phyloP scores from a whole-genome alignment of 2,113 vertebrate genomes.

The Lepisosteus osseus region DNA sequence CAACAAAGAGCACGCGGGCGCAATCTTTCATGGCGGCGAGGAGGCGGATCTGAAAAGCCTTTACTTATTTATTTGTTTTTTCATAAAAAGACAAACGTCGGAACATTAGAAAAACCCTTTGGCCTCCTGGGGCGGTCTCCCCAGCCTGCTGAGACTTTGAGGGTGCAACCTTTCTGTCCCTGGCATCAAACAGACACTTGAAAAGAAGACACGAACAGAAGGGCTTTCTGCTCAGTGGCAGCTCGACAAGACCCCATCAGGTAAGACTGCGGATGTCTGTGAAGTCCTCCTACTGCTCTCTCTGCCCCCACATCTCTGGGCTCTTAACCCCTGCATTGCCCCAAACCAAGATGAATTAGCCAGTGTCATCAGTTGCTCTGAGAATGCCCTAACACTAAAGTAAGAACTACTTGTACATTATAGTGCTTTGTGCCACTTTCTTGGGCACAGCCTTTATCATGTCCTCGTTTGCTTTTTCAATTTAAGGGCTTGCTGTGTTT shows the following conservation, averaged over 20 bases:
- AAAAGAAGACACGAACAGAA: constrained; percentile 60
- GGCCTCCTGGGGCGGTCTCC: constrained; percentile 37
- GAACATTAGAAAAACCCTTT: constrained; percentile 51
- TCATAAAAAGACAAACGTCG: constrained; percentile 49
- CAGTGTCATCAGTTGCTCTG: background rate
- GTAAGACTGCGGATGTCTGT: constrained; percentile 58
- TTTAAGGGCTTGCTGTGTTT: too few species aligned
- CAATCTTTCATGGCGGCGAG: constrained; percentile 54
- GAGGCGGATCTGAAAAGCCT: constrained; percentile 57
- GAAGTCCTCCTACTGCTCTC: constrained; percentile 55
- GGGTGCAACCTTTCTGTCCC: constrained; percentile 64
- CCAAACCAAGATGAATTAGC: constrained; percentile 53
- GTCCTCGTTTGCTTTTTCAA: too few species aligned
- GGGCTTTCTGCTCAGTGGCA: constrained; percentile 54
- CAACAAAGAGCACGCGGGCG: constrained; percentile 45
- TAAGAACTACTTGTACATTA: too few species aligned
- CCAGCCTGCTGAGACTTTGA: constrained; percentile 60
- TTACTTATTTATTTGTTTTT: constrained; percentile 50
- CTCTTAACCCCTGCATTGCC: constrained; percentile 53
- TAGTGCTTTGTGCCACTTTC: too few species aligned
- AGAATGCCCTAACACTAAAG: too few species aligned
- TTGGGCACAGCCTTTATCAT: too few species aligned
- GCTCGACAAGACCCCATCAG: constrained; percentile 66
- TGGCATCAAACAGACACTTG: constrained; percentile 66
- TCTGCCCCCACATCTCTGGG: constrained; percentile 48